These are phyloP conservation scores for Venustaconcha ellipsiformis DNA, from an alignment of 1,140 invertebrate genomes.

Conservation along the genomic window DNA sequence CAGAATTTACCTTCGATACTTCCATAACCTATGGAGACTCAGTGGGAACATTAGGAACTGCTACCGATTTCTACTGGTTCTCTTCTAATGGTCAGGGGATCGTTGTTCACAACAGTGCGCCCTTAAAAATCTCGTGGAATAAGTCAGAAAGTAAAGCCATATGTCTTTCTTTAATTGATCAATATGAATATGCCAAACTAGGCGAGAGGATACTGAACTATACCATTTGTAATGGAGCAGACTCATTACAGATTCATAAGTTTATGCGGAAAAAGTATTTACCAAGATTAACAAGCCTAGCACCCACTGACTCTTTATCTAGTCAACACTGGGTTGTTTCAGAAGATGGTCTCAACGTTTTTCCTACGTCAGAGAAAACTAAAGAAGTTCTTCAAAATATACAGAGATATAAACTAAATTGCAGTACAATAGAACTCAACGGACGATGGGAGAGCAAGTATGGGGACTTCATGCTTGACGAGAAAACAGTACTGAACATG, in stretches of 20 bases:
- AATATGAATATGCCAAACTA: slow-evolving; percentile 8
- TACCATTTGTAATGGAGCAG: slow-evolving; percentile 53
- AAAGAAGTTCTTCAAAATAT: slow-evolving; percentile 14
- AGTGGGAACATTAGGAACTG: slow-evolving; percentile 46
- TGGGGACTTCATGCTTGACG: slow-evolving; percentile 82
- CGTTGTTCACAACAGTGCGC: slow-evolving; percentile 51
- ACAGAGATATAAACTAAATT: slow-evolving; percentile 47
- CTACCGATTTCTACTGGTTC: slow-evolving; percentile 64
- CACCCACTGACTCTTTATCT: background rate
- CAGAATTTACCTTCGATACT: slow-evolving; percentile 39
- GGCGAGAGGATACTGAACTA: slow-evolving; percentile 44
- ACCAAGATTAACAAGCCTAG: slow-evolving; percentile 4
- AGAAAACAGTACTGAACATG: slow-evolving; percentile 80
- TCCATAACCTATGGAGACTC: slow-evolving; percentile 35
- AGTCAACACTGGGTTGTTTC: too few species aligned
- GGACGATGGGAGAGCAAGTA: slow-evolving; percentile 92
- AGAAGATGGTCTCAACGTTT: too few species aligned
- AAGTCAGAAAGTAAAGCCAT: slow-evolving; percentile 23
- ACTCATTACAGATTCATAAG: slow-evolving; percentile 39
- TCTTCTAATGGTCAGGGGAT: slow-evolving; percentile 60
- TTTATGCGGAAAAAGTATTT: slow-evolving; percentile 42
- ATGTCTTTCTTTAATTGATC: slow-evolving; percentile 47
- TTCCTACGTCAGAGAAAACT: too few species aligned
- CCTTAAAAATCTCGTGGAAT: slow-evolving; percentile 59
- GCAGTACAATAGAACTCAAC: slow-evolving; percentile 87